A percentile compares a stretch with the other conserved stretches of the same genome.
phyloP scores from a whole-genome alignment of 2,797 vertebrate species.

The Petrocephalus schoutedeni region DNA sequence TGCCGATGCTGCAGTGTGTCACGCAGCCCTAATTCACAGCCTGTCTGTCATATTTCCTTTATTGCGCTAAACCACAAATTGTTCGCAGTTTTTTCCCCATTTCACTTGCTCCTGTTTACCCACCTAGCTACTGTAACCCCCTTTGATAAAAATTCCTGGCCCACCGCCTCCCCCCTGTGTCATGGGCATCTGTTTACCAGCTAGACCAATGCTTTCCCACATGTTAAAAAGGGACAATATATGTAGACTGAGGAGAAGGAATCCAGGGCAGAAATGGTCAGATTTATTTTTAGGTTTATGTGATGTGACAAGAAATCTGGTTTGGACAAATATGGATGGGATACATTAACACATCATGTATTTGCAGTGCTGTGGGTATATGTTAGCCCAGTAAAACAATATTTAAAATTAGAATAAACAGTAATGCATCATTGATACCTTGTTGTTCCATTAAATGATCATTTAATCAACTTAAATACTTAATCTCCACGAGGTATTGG shows the following conservation, averaged over 20 bases:
- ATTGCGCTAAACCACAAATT: neutral
- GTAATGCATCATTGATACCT: neutral
- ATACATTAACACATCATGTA: neutral
- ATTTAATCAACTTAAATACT: neutral
- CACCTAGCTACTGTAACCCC: neutral
- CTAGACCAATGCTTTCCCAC: neutral
- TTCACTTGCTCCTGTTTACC: neutral
- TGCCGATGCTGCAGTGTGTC: neutral
- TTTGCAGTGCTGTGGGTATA: neutral
- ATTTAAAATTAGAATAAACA: neutral
- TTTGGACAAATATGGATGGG: neutral
- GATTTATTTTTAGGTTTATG: neutral
- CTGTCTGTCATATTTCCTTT: neutral
- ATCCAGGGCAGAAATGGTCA: neutral
- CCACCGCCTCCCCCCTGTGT: neutral
- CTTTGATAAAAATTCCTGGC: neutral
- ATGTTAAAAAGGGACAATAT: neutral
- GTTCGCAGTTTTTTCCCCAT: neutral
- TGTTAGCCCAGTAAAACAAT: neutral
- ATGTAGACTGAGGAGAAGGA: neutral
- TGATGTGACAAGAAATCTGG: neutral
- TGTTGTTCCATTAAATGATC: neutral
- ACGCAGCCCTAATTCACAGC: neutral
- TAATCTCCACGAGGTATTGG: neutral
- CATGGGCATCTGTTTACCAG: neutral